Evolutionary conservation across 1,140 invertebrate species (phyloP).

Genomic region (Neotoxoptera formosana): DNA sequence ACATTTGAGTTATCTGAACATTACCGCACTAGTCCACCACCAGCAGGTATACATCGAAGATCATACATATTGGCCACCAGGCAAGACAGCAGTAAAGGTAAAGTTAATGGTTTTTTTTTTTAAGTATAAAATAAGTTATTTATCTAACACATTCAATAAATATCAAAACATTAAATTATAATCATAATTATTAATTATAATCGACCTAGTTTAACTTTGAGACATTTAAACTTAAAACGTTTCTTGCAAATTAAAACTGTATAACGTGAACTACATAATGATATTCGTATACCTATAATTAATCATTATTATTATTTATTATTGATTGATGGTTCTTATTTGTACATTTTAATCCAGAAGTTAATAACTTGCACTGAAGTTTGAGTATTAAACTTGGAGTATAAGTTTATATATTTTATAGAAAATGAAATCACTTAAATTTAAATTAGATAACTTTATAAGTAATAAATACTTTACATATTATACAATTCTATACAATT

Average conservation of each 20-base stretch:
- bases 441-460: neutral
- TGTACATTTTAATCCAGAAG: neutral
- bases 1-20: constrained; percentile 51
- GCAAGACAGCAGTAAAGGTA: constrained; percentile 55
- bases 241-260: neutral
- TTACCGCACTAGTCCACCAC: constrained; percentile 38
- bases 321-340: neutral
- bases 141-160: neutral
- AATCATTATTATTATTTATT: neutral
- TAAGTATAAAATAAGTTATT: neutral
- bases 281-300: neutral
- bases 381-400: neutral
- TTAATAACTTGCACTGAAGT: neutral
- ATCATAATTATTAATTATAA: neutral
- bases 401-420: neutral
- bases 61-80: constrained; percentile 61
- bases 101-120: too few species aligned
- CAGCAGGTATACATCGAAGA: constrained; percentile 59
- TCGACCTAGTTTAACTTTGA: neutral
- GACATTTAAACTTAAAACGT: neutral
- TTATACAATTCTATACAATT: neutral
- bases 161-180: neutral
- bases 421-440: neutral
- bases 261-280: neutral
- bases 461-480: neutral